A percentile compares a stretch with the other conserved stretches of the same genome.
Conservation (phyloP, 2,888 invertebrate species). For the Eremobia ochroleuca region DNA sequence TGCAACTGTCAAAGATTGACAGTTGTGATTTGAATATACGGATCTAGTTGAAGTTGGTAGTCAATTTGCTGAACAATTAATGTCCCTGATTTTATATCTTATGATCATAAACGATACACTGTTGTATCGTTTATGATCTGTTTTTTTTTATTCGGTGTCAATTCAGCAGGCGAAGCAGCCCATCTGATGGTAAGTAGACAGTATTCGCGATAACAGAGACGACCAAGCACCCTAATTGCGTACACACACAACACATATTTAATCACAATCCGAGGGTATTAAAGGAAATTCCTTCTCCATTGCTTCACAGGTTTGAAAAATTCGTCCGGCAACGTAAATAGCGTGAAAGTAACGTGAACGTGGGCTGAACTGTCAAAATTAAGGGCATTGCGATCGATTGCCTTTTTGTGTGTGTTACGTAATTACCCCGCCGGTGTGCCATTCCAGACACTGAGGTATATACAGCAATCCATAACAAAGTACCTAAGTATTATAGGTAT, state of each 20-base stretch:
- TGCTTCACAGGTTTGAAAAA: too few relatives aligned
- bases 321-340: too few relatives aligned
- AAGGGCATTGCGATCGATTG: background rate
- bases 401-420: background rate
- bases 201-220: background rate
- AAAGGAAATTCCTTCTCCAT: too few relatives aligned
- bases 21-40: background rate
- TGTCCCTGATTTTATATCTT: background rate
- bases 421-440: background rate
- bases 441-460: too few relatives aligned
- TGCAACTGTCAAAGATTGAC: background rate
- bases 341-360: too few relatives aligned
- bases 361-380: too few relatives aligned
- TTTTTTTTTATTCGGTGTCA: background rate
- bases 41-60: background rate
- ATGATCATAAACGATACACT: constrained; percentile 2
- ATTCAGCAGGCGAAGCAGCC: background rate
- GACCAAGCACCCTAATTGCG: background rate
- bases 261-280: too few relatives aligned
- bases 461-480: constrained; percentile 5
- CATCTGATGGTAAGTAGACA: background rate
- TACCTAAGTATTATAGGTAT: background rate
- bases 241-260: too few relatives aligned
- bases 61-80: background rate
- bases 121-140: background rate